These are phyloP conservation scores for Nyctibius bracteatus DNA, from an alignment of 2,113 vertebrate species.

Conservation along the genomic window DNA sequence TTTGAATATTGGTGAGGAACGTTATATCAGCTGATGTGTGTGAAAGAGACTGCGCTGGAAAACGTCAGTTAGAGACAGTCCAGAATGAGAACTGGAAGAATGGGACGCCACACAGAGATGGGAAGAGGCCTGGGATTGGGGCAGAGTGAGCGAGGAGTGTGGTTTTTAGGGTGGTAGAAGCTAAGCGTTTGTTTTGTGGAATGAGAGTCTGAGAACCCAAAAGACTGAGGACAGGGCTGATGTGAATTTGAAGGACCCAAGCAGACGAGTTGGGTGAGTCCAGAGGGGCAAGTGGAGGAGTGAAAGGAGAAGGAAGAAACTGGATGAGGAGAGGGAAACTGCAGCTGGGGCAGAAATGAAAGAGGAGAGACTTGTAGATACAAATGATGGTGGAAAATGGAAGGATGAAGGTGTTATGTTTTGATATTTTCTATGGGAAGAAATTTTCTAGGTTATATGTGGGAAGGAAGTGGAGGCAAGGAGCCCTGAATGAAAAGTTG, in stretches of 20 bases:
- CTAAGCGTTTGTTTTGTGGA: background rate
- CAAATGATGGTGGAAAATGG: background rate
- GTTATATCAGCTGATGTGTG: background rate
- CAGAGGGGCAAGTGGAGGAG: background rate
- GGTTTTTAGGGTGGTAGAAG: background rate
- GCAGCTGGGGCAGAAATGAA: background rate
- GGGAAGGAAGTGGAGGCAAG: background rate
- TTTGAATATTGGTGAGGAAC: background rate
- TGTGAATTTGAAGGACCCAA: background rate
- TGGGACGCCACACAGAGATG: accelerated
- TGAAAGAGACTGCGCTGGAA: background rate
- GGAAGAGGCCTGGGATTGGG: background rate
- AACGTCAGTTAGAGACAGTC: background rate
- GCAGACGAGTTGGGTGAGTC: background rate
- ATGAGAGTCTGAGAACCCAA: background rate
- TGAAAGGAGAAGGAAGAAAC: background rate
- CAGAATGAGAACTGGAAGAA: background rate
- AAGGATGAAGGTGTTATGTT: background rate
- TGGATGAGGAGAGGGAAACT: background rate
- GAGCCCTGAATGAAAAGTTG: background rate
- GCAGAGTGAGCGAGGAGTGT: background rate
- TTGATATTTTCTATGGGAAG: background rate
- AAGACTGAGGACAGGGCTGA: background rate
- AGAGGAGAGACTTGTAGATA: background rate
- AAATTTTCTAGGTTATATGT: background rate